A percentile compares a stretch with the other conserved stretches of the same genome.
phyloP scores from a whole-genome alignment of 2,888 invertebrate genomes.

The Myopa tessellatipennis region DNA sequence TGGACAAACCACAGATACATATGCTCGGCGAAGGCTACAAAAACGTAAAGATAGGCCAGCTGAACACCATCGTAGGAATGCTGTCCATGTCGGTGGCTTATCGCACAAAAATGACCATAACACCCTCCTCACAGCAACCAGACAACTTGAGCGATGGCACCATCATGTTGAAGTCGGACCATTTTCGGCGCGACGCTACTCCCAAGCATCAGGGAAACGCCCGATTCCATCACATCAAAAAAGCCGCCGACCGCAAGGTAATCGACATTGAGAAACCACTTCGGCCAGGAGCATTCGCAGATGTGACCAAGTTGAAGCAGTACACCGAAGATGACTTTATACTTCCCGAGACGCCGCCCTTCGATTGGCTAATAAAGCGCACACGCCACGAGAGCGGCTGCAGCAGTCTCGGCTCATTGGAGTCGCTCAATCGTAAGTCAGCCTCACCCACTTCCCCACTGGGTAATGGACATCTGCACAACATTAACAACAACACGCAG shows the following conservation, averaged over 20 bases:
- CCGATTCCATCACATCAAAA: conserved; percentile 68
- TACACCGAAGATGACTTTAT: conserved; percentile 71
- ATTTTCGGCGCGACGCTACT: conserved; percentile 75
- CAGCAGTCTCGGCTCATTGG: conserved; percentile 54
- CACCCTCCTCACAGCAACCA: conserved; percentile 78
- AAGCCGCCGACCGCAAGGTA: conserved; percentile 74
- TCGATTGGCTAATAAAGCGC: conserved; percentile 70
- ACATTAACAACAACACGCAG: conserved; percentile 44
- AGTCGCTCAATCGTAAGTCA: conserved; percentile 58
- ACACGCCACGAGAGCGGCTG: conserved; percentile 57
- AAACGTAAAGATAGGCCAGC: conserved; percentile 83
- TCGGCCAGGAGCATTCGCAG: conserved; percentile 83
- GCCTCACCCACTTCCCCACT: conserved; percentile 52
- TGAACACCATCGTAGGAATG: conserved; percentile 88
- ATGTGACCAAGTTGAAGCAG: conserved; percentile 73
- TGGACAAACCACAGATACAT: conserved; percentile 81
- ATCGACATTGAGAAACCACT: conserved; percentile 79
- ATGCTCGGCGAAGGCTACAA: conserved; percentile 84
- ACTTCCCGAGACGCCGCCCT: conserved; percentile 75
- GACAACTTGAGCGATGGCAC: conserved; percentile 69
- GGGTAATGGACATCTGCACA: conserved; percentile 49
- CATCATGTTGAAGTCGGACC: conserved; percentile 91
- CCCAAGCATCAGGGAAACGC: conserved; percentile 57
- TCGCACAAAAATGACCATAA: conserved; percentile 91
- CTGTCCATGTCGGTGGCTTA: conserved; percentile 85